These are phyloP conservation scores for Platycercus adscitus DNA, from an alignment of 2,113 vertebrate species.

Conservation along the genomic window DNA sequence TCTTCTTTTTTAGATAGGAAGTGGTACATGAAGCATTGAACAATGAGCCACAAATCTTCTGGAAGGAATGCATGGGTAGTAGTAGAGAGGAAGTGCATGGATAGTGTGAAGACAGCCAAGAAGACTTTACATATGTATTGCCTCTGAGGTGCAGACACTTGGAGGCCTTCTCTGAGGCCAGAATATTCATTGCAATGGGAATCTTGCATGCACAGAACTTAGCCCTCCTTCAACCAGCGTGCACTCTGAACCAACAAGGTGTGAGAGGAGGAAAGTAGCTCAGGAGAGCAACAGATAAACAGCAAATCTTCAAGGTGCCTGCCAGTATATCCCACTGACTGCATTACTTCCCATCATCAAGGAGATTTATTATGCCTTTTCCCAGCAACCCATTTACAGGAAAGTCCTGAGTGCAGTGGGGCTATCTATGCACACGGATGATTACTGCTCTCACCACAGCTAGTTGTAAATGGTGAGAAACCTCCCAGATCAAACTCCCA, in stretches of 20 bases:
- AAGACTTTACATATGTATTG: not conserved
- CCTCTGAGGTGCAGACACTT: not conserved
- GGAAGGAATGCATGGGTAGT: not conserved
- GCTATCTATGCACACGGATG: rapidly evolving
- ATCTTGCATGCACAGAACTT: not conserved
- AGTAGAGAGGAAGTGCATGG: not conserved
- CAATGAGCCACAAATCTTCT: not conserved
- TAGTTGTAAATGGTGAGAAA: not conserved
- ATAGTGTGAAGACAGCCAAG: not conserved
- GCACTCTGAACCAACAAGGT: not conserved
- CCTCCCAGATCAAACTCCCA: not conserved
- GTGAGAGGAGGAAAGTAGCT: not conserved
- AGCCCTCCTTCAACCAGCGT: not conserved
- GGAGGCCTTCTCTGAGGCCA: not conserved
- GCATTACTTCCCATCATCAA: not conserved
- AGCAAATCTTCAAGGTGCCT: not conserved
- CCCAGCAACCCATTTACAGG: not conserved
- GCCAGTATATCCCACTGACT: not conserved
- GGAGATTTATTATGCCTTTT: not conserved
- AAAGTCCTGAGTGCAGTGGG: not conserved
- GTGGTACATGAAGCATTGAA: not conserved
- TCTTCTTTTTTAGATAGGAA: not conserved
- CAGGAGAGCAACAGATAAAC: not conserved
- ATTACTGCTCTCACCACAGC: not conserved
- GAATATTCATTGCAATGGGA: not conserved